Evolutionary conservation across 2,797 vertebrate genomes (phyloP).

Genomic region (Alcedo atthis): DNA sequence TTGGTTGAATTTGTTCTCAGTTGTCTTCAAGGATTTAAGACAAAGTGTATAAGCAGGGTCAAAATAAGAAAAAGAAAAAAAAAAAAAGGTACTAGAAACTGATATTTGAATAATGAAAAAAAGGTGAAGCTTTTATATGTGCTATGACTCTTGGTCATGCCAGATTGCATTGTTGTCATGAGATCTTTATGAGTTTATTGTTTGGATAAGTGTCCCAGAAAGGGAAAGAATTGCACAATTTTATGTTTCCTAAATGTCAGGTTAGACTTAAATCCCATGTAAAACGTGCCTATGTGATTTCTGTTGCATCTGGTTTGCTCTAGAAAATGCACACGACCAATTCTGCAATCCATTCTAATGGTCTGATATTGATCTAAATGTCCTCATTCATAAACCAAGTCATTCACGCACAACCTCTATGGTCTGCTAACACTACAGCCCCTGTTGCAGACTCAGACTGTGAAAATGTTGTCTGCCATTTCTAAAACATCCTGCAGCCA

Average conservation of each 20-base stretch:
- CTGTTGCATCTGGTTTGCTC: not conserved
- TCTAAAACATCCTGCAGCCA: not conserved
- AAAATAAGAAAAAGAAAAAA: too few species aligned
- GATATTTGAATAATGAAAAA: too few species aligned
- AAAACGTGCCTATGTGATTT: not conserved
- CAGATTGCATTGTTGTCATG: not conserved
- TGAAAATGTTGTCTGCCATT: conserved; percentile 26
- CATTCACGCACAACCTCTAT: not conserved
- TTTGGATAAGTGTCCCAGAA: not conserved
- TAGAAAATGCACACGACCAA: not conserved
- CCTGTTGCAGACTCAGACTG: not conserved
- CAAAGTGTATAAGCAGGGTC: not conserved
- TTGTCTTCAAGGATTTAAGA: not conserved
- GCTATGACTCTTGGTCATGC: not conserved
- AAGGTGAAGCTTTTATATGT: not conserved
- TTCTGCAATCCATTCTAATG: not conserved
- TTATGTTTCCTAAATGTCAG: not conserved
- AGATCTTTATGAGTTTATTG: not conserved
- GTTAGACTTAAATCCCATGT: not conserved
- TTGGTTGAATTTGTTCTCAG: not conserved
- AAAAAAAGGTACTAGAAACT: not conserved
- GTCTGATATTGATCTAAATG: not conserved
- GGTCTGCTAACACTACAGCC: not conserved
- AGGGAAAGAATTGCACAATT: not conserved
- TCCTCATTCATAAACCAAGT: not conserved